phyloP scores from a whole-genome alignment of 2,797 vertebrate genomes.

The Leptatherina wallacei region DNA sequence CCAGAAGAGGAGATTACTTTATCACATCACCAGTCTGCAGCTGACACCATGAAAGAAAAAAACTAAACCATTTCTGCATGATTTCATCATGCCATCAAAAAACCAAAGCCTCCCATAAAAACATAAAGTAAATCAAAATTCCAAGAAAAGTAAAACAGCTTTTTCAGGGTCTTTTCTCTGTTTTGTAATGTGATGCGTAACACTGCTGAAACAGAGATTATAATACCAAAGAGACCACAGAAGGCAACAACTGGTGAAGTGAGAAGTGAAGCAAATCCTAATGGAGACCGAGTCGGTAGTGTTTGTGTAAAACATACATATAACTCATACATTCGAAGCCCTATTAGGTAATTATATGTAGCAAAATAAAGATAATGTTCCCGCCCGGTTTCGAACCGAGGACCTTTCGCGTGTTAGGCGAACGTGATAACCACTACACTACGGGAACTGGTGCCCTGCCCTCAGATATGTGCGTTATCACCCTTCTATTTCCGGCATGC shows the following conservation, averaged over 20 bases:
- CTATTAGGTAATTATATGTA: background rate
- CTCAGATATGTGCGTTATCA: too few species aligned
- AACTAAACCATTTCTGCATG: background rate
- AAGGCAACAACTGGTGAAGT: constrained; percentile 24
- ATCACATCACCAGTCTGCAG: constrained; percentile 6
- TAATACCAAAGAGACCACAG: background rate
- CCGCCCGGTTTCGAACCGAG: constrained; percentile 68
- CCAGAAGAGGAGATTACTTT: background rate
- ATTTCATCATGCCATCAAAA: background rate
- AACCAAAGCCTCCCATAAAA: background rate
- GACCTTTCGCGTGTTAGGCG: constrained; percentile 73
- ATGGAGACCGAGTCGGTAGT: background rate
- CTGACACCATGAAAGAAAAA: background rate
- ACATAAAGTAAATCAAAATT: background rate
- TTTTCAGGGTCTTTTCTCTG: background rate
- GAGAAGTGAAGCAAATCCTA: constrained; percentile 13
- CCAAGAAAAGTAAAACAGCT: background rate
- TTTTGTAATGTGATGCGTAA: background rate
- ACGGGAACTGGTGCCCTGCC: constrained; percentile 35
- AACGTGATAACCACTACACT: constrained; percentile 77
- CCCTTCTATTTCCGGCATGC: background rate
- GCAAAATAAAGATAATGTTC: constrained; percentile 23
- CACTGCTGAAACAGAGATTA: background rate
- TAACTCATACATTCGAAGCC: background rate
- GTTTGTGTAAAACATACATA: background rate